Base-by-base conservation (phyloP, 2,797 vertebrate genomes). In the Synanceia verrucosa region DNA sequence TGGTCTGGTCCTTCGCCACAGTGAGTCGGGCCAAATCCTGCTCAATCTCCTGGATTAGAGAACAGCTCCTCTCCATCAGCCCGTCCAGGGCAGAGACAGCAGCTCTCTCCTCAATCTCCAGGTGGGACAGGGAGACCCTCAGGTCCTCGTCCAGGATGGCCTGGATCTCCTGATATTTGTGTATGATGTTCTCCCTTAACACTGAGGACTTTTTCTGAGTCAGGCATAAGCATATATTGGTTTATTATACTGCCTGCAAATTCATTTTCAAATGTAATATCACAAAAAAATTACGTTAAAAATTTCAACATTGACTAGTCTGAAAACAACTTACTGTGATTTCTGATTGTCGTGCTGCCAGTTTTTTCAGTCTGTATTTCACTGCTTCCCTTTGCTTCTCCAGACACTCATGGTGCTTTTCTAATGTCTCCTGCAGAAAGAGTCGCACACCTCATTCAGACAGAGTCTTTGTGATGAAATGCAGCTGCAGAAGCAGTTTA, bases 21-120 rank as follows among this genome's bases (percentile, higher is more conserved):
- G 62, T 73, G 59, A 92, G 87, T 75, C 88, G 85, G 29, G 86
- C 83, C 73, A 95, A 84, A 26, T 93, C 89, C 78, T 89, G 92
- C 57, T 95, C 94, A 37, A 94, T 90, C 44, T 94, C 88, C 74
- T 93, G 92, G n/a, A 92, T 89, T 1, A 94, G 73, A n/a, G 81
- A 79, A 34, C 90, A 91, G 88, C 92, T 94, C 36, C 24, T 92
- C 70, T 94, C 93, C 86, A 94, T 91, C 29, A 91, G 82, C 26
- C 89, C 86, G 19, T 94, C 91, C 67, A 93, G 79, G 46, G 82
- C 79, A 6, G 76, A 88, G 55, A 91, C 79, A 4, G 90, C 90
- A 13, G 94, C 94, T 14, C 86, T 78, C 48, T 94, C 90, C 81
- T 95, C 94, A 81, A 92, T 88, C 65, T 95, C 94, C 77, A 95